phyloP scores from a whole-genome alignment of 2,113 vertebrate genomes.

The Aythya baeri region DNA sequence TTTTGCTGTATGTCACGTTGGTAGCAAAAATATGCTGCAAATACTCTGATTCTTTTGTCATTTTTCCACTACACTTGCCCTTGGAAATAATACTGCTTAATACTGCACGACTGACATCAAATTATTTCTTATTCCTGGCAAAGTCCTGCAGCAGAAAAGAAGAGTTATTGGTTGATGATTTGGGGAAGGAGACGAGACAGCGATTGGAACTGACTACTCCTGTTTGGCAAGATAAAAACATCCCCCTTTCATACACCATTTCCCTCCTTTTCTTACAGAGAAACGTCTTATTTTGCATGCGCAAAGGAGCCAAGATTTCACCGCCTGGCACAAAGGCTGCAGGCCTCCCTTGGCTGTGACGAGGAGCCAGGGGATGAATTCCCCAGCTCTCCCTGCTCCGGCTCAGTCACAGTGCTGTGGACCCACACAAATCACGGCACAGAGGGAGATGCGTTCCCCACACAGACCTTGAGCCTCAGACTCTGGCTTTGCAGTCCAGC shows the following conservation, averaged over 20 bases:
- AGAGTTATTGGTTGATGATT: constrained; percentile 24
- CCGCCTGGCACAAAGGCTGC: constrained; percentile 26
- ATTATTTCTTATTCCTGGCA: constrained; percentile 34
- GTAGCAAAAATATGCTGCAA: constrained; percentile 13
- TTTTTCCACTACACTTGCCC: constrained; percentile 42
- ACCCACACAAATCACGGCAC: neutral
- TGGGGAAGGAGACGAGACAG: constrained; percentile 28
- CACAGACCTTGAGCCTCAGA: accelerated
- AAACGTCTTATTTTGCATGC: constrained; percentile 44
- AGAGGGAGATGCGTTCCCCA: neutral
- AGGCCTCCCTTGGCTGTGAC: neutral
- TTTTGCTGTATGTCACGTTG: neutral
- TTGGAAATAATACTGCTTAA: constrained; percentile 41
- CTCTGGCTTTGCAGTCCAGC: neutral
- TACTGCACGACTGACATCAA: neutral
- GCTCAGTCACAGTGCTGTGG: neutral
- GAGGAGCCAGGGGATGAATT: neutral
- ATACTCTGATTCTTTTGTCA: constrained; percentile 51
- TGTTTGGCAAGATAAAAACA: constrained; percentile 62
- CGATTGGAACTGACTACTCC: constrained; percentile 47
- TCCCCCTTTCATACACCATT: constrained; percentile 35
- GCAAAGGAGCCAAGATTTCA: constrained; percentile 18
- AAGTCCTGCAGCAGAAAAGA: neutral
- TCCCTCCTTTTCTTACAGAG: constrained; percentile 49
- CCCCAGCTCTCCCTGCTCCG: neutral